Percentiles rank a stretch among this genome's conserved stretches.
These are phyloP conservation scores for Escarpia spicata DNA, from an alignment of 2,888 invertebrate species.

Conservation along the genomic window DNA sequence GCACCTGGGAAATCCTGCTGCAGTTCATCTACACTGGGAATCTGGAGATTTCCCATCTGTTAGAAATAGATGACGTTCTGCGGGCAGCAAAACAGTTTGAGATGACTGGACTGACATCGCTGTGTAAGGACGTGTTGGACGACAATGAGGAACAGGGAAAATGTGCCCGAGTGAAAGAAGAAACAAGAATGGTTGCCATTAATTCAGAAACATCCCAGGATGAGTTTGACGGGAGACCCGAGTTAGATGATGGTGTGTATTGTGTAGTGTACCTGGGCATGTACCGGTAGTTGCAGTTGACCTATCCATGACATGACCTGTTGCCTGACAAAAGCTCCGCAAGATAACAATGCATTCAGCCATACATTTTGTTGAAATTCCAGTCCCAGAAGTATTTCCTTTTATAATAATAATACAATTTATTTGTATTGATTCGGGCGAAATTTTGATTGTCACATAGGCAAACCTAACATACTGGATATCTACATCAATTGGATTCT, in stretches of 20 bases:
- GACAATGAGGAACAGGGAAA: background rate
- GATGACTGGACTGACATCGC: background rate
- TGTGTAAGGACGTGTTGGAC: background rate
- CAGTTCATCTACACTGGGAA: conserved; percentile 10
- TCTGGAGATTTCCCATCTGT: background rate
- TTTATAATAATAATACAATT: no score
- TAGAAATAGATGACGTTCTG: background rate
- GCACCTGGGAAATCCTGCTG: background rate
- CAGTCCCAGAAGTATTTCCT: no score
- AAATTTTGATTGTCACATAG: no score
- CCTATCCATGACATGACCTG: no score
- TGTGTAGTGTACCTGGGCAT: no score
- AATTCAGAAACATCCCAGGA: background rate
- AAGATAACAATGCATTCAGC: no score
- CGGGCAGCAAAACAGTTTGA: background rate
- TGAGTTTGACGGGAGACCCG: background rate
- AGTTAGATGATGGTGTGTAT: background rate
- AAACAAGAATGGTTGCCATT: background rate
- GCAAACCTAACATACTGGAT: no score
- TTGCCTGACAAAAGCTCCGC: no score
- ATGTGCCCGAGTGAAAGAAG: background rate
- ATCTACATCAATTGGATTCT: no score
- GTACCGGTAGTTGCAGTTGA: no score
- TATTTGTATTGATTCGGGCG: no score
- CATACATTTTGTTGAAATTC: no score